Base-by-base conservation (phyloP, 2,797 vertebrate species). In the Botia kubotai region DNA sequence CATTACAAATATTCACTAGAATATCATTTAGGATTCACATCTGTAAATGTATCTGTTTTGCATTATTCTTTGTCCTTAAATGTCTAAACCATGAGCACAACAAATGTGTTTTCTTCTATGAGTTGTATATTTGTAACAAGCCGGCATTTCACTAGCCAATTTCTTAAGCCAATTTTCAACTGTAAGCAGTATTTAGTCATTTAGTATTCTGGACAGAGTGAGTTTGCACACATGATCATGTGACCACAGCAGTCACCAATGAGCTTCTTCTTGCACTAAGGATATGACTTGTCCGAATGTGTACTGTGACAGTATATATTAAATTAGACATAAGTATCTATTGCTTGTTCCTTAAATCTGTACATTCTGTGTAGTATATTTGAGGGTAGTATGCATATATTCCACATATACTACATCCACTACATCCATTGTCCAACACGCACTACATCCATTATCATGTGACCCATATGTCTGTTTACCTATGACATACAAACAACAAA, bases 11-110 rank as follows among this genome's bases (percentile, higher is more conserved):
- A 23, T 48, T 70, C 23, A 62, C 55, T 13, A 74, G 50, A 4
- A 12, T 69, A 43, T 79, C 19, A 53, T 72, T 82, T 17, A 46
- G 13, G 65, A 69, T 2, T 62, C 6, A 53, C 26, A 67, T 66
- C n/a, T 57, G 14, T 57, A 2, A 50, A 70, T 21, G 10, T 78
- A 36, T 26, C 3, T 8, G 53, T 26, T 19, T 62, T 3, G 23
- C 4, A 33, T 33, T 33, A 33, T 3, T 5, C 33, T 60, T 63
- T 36, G 39, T 72, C 46, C 16, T 55, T 63, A n/a, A 70, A 11
- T 17, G 26, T 72, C 13, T 79, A 43, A 79, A 26, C 14, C 48
- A 63, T 72, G 21, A 60, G 13, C 16, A 21, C 17, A 19, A 23
- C n/a, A 71, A 23, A 57, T 69, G 52, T 69, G 12, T 62, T 6